These are phyloP conservation scores for Anthrax anthrax DNA, from an alignment of 2,888 invertebrate species.

Conservation along the genomic window DNA sequence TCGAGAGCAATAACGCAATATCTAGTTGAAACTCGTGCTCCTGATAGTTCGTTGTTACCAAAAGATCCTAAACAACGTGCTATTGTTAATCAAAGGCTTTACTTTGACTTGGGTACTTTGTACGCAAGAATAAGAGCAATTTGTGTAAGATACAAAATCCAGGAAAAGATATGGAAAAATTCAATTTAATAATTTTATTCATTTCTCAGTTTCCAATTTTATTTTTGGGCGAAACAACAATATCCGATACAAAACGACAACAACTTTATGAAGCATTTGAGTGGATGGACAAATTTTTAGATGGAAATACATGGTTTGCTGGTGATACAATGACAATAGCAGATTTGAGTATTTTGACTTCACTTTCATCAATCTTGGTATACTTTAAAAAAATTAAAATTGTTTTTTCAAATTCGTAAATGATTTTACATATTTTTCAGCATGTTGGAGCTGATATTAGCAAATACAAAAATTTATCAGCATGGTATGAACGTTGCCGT, in stretches of 20 bases:
- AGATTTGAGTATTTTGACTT: slow-evolving; percentile 31
- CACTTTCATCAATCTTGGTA: slow-evolving; percentile 32
- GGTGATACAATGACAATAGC: slow-evolving; percentile 35
- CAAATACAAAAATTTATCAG: slow-evolving; percentile 11
- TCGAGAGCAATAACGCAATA: slow-evolving; percentile 50
- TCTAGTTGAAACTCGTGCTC: slow-evolving; percentile 40
- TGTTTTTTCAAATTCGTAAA: not conserved
- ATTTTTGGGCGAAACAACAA: slow-evolving; percentile 42
- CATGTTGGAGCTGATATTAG: slow-evolving; percentile 12
- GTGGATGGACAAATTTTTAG: slow-evolving; percentile 25
- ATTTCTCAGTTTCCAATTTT: slow-evolving; percentile 43
- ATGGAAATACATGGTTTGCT: slow-evolving; percentile 29
- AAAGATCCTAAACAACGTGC: slow-evolving; percentile 42
- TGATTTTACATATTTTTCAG: slow-evolving; percentile 4
- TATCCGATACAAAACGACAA: slow-evolving; percentile 38
- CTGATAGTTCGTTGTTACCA: slow-evolving; percentile 44
- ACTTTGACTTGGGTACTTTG: slow-evolving; percentile 47
- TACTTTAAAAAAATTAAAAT: not conserved
- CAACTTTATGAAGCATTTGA: slow-evolving; percentile 43
- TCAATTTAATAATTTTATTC: no score
- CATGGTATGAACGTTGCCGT: slow-evolving; percentile 45
- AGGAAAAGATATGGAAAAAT: no score
- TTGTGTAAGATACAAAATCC: slow-evolving; percentile 43
- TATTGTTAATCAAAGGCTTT: slow-evolving; percentile 44
- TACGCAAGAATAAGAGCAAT: slow-evolving; percentile 48